Evolutionary conservation across 2,888 invertebrate species (phyloP), one percentile per base, ranked within the genome.

Genomic region (Uloborus plumipes): DNA sequence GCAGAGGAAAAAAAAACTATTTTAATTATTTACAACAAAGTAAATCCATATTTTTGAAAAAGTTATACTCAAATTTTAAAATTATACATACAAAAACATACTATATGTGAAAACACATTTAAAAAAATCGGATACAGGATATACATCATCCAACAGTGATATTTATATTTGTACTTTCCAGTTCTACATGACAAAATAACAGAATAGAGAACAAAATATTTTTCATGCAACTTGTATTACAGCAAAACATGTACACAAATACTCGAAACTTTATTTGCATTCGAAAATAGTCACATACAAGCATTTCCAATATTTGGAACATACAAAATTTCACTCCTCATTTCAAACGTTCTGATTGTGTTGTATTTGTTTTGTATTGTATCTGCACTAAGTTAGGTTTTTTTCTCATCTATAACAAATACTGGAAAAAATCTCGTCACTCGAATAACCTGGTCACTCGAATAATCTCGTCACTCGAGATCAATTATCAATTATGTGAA

Each of bases 121-220:
- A 47, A 70, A 78, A 78, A 53, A 77, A 70, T 64, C 62, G 67
- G 70, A 75, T 71, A 62, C 77, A 78, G 77, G 77, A 78, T 71
- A 71, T 78, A 78, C 77, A 78, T 39, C 64, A 71, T 78, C 64
- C 70, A 78, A 78, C 67, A 78, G 77, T 72, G 72, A 79, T 79
- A 79, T 79, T 79, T 79, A 79, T 79, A 79, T 79, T 79, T 79
- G 79, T 79, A 79, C 79, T 79, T 69, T 79, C 72, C 79, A 79
- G 72, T 65, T 79, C 79, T 77, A 77, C 59, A 31, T n/a, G 20
- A 39, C 51, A 76, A 69, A 67, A n/a, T 47, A 69, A 62, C 67
- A 74, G 39, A 74, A 73, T 73, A 66, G 62, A 55, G 55, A 75
- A 79, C 64, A 66, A 61, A 59, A 59, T 66, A 47, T 51, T 66